Evolutionary conservation across 2,888 invertebrate species (phyloP), one percentile per base, ranked within the genome.

Genomic region (Falcaria lacertinaria): DNA sequence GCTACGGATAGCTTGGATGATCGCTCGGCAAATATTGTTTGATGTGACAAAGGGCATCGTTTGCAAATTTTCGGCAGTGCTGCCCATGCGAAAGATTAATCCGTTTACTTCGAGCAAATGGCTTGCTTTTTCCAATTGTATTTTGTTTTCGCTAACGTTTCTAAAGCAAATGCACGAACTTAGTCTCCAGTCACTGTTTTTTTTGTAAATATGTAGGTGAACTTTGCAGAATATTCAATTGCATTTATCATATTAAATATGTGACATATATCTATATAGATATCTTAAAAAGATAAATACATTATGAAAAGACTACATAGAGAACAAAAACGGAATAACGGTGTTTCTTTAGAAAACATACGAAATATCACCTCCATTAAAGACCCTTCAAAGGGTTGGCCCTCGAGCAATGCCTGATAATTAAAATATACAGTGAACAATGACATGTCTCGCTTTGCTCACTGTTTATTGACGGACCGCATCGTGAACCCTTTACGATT

Each of bases 371-470:
- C 63, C 63, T 57, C 64, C 60, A 68, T 69, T 71, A 64, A 67
- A 60, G 51, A 60, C 63, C 64, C 65, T 65, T 58, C 60, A 56
- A 69, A 75, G 69, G 73, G 67, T 61, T 57, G 64, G 58, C 67
- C 69, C 70, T 62, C 56, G 55, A 70, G 72, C 66, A 59, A 66
- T 69, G 73, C 72, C 70, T 78, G 77, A 82, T 84, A 80, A 85
- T 85, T 84, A 84, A 84, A 84, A 84, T 83, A 83, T 75, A 80
- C 81, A 78, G 68, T 71, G 80, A 75, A 84, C 80, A 82, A 82
- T 85, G 80, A 85, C 82, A 79, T 74, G 80, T 79, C 75, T 81
- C 75, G 74, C 77, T 77, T 71, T 70, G 63, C 71, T 69, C 75
- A 77, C 78, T 84, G 81, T 86, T 83, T 82, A 84, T 83, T 75